Conservation (phyloP, 2,888 invertebrate genomes). For the Caenorhabditis sp. region DNA sequence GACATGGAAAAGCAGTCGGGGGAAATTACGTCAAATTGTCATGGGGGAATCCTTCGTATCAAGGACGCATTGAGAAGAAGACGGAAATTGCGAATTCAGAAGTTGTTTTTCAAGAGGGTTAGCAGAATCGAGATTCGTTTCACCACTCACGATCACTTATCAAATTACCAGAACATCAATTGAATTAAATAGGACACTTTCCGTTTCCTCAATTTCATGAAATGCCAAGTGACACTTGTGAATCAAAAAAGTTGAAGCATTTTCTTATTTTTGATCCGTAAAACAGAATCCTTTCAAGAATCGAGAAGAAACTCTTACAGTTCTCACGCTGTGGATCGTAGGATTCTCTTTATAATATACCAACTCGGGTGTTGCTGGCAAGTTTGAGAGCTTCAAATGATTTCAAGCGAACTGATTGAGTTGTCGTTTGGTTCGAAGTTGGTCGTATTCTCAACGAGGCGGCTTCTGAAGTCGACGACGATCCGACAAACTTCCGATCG, state of each 20-base stretch:
- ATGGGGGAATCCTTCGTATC: constrained; percentile 1
- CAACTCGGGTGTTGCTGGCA: too few relatives aligned
- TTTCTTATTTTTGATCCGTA: too few relatives aligned
- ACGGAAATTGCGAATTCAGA: neutral
- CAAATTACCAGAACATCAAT: constrained; percentile 1
- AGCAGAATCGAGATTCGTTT: neutral
- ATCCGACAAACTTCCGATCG: too few relatives aligned
- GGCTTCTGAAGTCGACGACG: too few relatives aligned
- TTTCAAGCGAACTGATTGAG: too few relatives aligned
- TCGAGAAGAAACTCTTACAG: too few relatives aligned
- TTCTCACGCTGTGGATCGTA: too few relatives aligned
- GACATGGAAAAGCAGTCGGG: neutral
- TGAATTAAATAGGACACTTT: constrained; percentile 9
- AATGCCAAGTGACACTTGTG: neutral
- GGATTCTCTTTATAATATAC: too few relatives aligned
- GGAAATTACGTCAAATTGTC: constrained; percentile 19
- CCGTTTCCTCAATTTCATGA: neutral
- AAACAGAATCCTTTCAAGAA: too few relatives aligned
- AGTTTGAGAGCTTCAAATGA: too few relatives aligned
- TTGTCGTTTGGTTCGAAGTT: too few relatives aligned
- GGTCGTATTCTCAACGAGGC: too few relatives aligned
- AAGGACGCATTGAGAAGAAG: neutral
- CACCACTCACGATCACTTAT: neutral
- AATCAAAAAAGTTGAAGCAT: neutral
- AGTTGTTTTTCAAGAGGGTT: neutral